A percentile compares a stretch with the other conserved stretches of the same genome.
These are phyloP conservation scores for Motacilla tschutschensis DNA, from an alignment of 2,113 vertebrate species.

Conservation along the genomic window DNA sequence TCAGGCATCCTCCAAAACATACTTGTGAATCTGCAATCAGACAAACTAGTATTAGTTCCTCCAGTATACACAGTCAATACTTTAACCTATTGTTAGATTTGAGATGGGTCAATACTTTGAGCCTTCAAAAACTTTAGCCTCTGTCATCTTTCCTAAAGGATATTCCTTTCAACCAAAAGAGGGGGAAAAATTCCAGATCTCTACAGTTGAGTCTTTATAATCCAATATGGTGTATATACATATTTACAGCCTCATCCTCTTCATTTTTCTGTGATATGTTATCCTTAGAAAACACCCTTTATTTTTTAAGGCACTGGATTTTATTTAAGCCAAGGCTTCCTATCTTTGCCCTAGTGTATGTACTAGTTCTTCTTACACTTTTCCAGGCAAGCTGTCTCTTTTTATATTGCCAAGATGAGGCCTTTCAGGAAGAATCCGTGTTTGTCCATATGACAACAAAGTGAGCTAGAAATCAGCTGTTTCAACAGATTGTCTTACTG, in stretches of 20 bases:
- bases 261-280: slow-evolving; percentile 19
- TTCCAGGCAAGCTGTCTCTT: slow-evolving; percentile 55
- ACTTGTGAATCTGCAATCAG: background rate
- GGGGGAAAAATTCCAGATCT: background rate
- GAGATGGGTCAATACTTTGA: background rate
- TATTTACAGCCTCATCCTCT: slow-evolving; percentile 44
- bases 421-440: slow-evolving; percentile 58
- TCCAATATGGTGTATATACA: background rate
- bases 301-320: slow-evolving; percentile 24
- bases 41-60: background rate
- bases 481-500: slow-evolving; percentile 64
- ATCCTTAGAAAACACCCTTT: slow-evolving; percentile 26
- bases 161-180: background rate
- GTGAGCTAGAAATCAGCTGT: slow-evolving; percentile 62
- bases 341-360: slow-evolving; percentile 50
- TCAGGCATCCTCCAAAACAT: background rate
- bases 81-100: background rate
- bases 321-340: slow-evolving; percentile 45
- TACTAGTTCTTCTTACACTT: slow-evolving; percentile 56
- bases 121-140: background rate
- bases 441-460: slow-evolving; percentile 62
- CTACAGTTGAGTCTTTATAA: background rate
- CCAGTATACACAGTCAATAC: background rate
- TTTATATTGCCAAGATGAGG: slow-evolving; percentile 46
- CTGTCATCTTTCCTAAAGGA: background rate